Evolutionary conservation across 2,113 vertebrate species (phyloP).

Genomic region (Tauraco erythrolophus): DNA sequence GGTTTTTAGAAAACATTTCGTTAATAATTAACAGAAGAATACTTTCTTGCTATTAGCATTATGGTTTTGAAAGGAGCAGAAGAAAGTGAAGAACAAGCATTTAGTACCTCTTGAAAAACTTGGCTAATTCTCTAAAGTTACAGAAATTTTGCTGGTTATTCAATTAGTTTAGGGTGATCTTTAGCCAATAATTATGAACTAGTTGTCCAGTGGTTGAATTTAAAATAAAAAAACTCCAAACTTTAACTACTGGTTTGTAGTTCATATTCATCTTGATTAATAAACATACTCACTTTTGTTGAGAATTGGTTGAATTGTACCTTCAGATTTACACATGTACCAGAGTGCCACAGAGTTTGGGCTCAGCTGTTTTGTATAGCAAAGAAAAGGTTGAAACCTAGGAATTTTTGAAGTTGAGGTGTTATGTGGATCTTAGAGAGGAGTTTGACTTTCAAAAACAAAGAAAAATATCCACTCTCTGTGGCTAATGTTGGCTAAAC

Average conservation of each 20-base stretch:
- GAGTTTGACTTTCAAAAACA: not conserved
- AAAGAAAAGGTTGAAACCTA: not conserved
- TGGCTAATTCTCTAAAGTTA: not conserved
- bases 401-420: not conserved
- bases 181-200: not conserved
- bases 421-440: not conserved
- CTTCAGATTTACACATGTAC: not conserved
- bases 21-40: not conserved
- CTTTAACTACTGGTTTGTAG: not conserved
- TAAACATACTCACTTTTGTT: not conserved
- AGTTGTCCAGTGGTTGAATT: not conserved
- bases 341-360: not conserved
- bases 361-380: not conserved
- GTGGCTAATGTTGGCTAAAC: not conserved
- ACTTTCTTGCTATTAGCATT: not conserved
- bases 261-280: not conserved
- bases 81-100: not conserved
- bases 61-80: not conserved
- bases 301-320: not conserved
- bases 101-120: not conserved
- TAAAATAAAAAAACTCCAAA: not conserved
- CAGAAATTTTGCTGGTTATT: not conserved
- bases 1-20: not conserved
- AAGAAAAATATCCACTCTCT: not conserved
- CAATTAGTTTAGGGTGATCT: not conserved